Evolutionary conservation across 2,113 vertebrate species (phyloP), one percentile per base, ranked within the genome.

Genomic region (Machaerirhynchus nigripectus): DNA sequence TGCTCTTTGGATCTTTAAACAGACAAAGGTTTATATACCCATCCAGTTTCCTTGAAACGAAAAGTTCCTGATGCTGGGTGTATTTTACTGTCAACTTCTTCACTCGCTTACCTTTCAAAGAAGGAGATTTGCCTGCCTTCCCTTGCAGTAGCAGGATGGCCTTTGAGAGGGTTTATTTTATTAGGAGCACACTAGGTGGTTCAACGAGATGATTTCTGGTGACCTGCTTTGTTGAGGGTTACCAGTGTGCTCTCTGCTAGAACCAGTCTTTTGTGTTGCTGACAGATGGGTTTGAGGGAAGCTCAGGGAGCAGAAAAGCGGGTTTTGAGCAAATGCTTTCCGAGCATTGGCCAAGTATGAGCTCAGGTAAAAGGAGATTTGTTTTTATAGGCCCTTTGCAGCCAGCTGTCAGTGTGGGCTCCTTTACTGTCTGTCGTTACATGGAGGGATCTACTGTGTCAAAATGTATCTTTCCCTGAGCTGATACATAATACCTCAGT

Each of bases 401-500:
- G 52, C 63, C 79, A 80, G 49, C 71, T 84, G 86, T 92, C 92
- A 52, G 20, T 33, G 13, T 18, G 39, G 75, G 56, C 68, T 89
- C 35, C 55, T 90, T 70, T 46, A 10, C 65, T 68, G 37, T 20
- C 89, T 0, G 0, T 87, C 9, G 3, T 46, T 81, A 22, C 37
- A 7, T 3, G 44, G 49, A 33, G 55, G n/a, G 46, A 93, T 85
- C 33, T 73, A 78, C 79, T 42, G 42, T 90, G 75, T 77, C 89
- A 92, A 84, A 90, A 74, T 86, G 77, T 65, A 18, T 73, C 88
- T 84, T 78, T 87, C 80, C 27, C 47, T 84, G 83, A 80, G 90
- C 86, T 84, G 93, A 87, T 76, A 93, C 42, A 8, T 67, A 40
- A 90, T 90, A 95, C 86, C 42, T 86, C 68, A 77, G 67, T 65